Conservation (phyloP, 2,113 vertebrate species). For the Rhynchomys soricoides region DNA sequence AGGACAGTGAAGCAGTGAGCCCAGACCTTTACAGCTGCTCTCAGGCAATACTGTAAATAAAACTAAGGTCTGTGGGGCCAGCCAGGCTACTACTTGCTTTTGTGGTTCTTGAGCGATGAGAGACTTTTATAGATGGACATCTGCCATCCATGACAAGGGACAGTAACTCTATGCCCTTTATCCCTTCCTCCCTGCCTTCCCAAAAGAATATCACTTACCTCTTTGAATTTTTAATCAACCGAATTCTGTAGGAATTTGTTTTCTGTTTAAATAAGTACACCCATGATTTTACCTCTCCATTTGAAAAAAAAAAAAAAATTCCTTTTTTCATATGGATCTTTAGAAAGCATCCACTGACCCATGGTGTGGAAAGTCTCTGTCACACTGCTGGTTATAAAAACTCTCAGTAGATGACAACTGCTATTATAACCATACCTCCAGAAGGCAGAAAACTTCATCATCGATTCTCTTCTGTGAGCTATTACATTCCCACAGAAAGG, state of each 20-base stretch:
- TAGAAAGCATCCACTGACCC: neutral
- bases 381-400: neutral
- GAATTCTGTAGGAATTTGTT: neutral
- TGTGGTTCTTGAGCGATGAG: neutral
- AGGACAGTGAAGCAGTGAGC: neutral
- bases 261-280: neutral
- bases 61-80: neutral
- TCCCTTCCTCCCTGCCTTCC: too few species aligned
- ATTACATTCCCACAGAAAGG: neutral
- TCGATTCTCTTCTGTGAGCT: neutral
- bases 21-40: neutral
- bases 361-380: neutral
- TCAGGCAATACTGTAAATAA: neutral
- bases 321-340: neutral
- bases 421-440: neutral
- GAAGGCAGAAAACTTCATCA: slow-evolving; percentile 31
- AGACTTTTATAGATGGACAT: slow-evolving; percentile 30
- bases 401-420: neutral
- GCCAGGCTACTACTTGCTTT: neutral
- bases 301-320: neutral
- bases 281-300: neutral
- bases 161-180: neutral
- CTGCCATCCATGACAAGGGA: neutral
- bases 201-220: neutral
- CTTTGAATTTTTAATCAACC: neutral